Conservation (phyloP, 2,888 invertebrate species). For the Drosophila kanekoi region DNA sequence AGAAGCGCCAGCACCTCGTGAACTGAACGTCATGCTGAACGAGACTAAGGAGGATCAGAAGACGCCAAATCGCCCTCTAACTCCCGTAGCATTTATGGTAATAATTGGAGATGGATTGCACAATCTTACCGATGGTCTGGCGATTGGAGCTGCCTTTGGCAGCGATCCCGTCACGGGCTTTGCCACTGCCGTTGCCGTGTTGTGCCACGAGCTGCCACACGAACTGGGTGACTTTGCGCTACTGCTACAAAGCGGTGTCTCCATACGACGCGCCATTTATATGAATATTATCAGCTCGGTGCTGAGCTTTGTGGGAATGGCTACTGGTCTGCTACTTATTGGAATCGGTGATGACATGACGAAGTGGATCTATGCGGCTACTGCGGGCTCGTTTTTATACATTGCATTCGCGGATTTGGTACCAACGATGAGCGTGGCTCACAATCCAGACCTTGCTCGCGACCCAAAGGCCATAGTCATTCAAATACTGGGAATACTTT, state of each 20-base stretch:
- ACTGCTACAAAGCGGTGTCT: conserved; percentile 91
- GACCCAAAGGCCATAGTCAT: conserved; percentile 87
- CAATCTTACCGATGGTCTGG: conserved; percentile 92
- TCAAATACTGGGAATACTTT: conserved; percentile 88
- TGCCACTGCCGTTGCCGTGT: conserved; percentile 91
- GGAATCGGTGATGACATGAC: conserved; percentile 89
- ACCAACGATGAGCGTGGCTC: conserved; percentile 87
- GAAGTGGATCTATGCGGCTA: conserved; percentile 92
- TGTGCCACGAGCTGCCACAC: conserved; percentile 93
- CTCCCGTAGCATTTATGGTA: conserved; percentile 92
- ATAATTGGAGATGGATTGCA: conserved; percentile 92
- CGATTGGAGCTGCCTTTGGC: conserved; percentile 92
- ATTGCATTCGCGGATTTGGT: conserved; percentile 93
- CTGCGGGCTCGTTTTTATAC: conserved; percentile 93
- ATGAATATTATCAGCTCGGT: conserved; percentile 91
- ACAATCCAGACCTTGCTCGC: conserved; percentile 86
- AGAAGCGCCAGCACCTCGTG: conserved; percentile 82
- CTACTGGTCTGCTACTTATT: conserved; percentile 88
- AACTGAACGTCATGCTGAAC: conserved; percentile 88
- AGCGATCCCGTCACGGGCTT: conserved; percentile 90
- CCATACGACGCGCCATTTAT: conserved; percentile 89
- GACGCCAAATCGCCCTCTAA: conserved; percentile 85
- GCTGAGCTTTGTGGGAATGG: conserved; percentile 91
- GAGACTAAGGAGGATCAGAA: conserved; percentile 84
- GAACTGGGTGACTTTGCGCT: conserved; percentile 93